Percentiles rank a stretch among this genome's conserved stretches.
Evolutionary conservation across 2,113 vertebrate species (phyloP).

Genomic region (Syrmaticus mikado): DNA sequence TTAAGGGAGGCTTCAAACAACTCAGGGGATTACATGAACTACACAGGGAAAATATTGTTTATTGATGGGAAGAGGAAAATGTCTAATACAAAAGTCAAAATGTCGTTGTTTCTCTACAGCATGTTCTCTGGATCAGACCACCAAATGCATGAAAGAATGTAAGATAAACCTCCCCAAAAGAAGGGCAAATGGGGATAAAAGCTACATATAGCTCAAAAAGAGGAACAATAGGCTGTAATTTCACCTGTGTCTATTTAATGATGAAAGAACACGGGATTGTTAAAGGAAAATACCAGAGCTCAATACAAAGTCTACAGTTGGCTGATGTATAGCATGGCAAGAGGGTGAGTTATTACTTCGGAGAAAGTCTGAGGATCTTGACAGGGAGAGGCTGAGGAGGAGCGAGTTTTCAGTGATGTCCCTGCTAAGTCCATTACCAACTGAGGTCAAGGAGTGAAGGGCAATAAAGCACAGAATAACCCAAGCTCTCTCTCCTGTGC

Average conservation of each 20-base stretch:
- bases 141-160: not conserved
- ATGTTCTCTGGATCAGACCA: not conserved
- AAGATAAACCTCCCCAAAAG: not conserved
- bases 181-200: not conserved
- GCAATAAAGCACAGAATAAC: slow-evolving; percentile 10
- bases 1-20: slow-evolving; percentile 25
- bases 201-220: not conserved
- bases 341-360: not conserved
- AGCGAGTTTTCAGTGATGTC: not conserved
- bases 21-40: slow-evolving; percentile 31
- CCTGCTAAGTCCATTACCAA: not conserved
- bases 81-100: not conserved
- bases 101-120: not conserved
- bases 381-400: not conserved
- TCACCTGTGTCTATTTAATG: not conserved
- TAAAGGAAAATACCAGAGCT: slow-evolving; percentile 22
- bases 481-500: not conserved
- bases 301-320: not conserved
- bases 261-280: not conserved
- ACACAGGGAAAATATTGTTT: not conserved
- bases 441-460: not conserved
- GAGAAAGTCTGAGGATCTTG: not conserved
- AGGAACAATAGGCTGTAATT: not conserved
- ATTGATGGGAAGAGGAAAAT: slow-evolving; percentile 14
- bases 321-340: not conserved